These are phyloP conservation scores for Chrysogorgia sp. DNA, from an alignment of 92 coral and sea anemone genomes.

Conservation along the genomic window DNA sequence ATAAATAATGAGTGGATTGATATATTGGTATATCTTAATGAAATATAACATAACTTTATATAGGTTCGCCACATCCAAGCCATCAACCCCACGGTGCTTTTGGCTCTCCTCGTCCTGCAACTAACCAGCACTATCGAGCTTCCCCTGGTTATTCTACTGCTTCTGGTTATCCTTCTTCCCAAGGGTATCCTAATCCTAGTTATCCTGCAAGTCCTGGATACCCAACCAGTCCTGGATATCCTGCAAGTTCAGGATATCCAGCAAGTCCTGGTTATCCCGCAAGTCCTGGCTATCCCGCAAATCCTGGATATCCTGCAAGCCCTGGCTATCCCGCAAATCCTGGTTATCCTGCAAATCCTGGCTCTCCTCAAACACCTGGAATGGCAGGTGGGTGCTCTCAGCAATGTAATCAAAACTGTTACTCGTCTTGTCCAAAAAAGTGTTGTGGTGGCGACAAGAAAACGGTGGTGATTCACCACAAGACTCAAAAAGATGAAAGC, in stretches of 20 bases:
- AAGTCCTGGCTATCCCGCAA: background rate
- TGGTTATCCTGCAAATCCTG: background rate
- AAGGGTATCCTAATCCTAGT: background rate
- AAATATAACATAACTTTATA: background rate
- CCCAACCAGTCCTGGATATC: slow-evolving; percentile 2
- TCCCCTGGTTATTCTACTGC: background rate
- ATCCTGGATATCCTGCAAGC: background rate
- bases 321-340: background rate
- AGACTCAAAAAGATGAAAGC: background rate
- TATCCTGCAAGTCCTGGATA: slow-evolving; percentile 18
- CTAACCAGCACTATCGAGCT: background rate
- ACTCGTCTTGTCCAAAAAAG: slow-evolving; percentile 24
- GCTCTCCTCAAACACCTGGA: slow-evolving; percentile 2
- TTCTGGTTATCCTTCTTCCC: slow-evolving; percentile 9
- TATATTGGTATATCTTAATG: no score
- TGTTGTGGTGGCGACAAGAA: slow-evolving; percentile 41
- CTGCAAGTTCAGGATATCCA: slow-evolving; percentile 8
- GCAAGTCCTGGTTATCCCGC: slow-evolving; percentile 17
- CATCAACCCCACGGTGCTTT: background rate
- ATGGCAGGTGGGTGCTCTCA: slow-evolving; percentile 17
- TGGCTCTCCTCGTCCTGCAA: background rate
- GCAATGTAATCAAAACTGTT: slow-evolving; percentile 25
- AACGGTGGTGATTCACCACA: background rate
- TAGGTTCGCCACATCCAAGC: background rate
- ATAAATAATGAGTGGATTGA: no score